These are phyloP conservation scores for Alentia gelatinosa DNA, from an alignment of 2,888 invertebrate species.

Conservation along the genomic window DNA sequence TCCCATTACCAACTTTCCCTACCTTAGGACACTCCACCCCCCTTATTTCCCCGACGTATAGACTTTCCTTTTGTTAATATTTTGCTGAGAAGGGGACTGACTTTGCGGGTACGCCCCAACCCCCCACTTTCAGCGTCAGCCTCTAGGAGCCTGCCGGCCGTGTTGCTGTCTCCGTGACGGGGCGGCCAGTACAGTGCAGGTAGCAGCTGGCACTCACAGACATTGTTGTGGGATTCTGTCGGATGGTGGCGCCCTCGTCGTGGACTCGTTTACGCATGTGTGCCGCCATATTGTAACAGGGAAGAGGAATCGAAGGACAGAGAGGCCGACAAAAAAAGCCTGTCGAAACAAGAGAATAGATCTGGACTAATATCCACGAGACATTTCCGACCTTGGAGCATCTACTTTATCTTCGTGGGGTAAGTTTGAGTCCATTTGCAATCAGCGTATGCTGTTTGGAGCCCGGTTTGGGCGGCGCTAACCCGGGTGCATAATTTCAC, in stretches of 20 bases:
- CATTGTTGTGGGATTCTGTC: constrained; percentile 22
- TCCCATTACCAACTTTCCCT: no score
- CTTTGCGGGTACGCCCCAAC: no score
- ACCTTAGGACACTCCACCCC: no score
- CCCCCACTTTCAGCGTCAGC: no score
- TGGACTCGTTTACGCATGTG: constrained; percentile 49
- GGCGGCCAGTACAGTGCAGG: no score
- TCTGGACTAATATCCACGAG: neutral
- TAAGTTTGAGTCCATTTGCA: neutral
- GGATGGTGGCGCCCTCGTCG: constrained; percentile 13
- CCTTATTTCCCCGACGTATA: no score
- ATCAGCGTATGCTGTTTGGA: neutral
- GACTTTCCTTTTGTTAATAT: no score
- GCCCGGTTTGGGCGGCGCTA: neutral
- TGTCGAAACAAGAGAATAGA: neutral
- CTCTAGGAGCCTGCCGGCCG: no score
- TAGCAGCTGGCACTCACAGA: no score
- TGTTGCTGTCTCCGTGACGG: no score
- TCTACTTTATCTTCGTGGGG: neutral
- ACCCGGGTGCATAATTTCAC: constrained; percentile 51
- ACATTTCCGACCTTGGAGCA: neutral
- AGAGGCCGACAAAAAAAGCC: constrained; percentile 38
- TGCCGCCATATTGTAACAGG: constrained; percentile 56
- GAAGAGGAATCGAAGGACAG: constrained; percentile 52
- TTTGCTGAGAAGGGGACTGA: no score